Conservation (phyloP, 2,797 vertebrate species). For the Oreochromis grahami region DNA sequence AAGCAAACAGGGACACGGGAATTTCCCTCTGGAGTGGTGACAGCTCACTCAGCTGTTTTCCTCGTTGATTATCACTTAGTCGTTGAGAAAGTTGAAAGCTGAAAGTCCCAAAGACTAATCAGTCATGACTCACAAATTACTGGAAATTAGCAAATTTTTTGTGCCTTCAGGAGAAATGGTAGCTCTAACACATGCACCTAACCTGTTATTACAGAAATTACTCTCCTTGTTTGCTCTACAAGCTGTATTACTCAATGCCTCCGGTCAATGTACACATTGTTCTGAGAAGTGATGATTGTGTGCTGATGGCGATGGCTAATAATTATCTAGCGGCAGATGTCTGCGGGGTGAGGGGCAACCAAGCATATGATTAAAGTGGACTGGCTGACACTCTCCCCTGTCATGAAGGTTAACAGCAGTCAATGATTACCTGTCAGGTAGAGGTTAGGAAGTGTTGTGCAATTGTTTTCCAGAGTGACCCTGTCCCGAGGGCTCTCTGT, state of each 20-base stretch:
- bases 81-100: not conserved
- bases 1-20: slow-evolving; percentile 10
- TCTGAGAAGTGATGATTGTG: slow-evolving; percentile 24
- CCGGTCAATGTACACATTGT: slow-evolving; percentile 23
- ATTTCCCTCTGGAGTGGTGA: slow-evolving; percentile 29
- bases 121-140: not conserved
- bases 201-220: slow-evolving; percentile 3
- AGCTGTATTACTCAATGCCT: not conserved
- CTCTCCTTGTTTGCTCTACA: not conserved
- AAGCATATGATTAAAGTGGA: slow-evolving; percentile 25
- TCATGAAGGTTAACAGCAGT: not conserved
- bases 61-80: slow-evolving; percentile 21
- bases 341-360: slow-evolving; percentile 1
- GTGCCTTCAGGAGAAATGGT: not conserved
- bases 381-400: not conserved
- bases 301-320: slow-evolving; percentile 41
- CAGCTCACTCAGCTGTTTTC: slow-evolving; percentile 27
- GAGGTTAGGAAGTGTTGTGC: slow-evolving; percentile 15
- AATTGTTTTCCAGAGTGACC: slow-evolving; percentile 27
- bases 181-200: slow-evolving; percentile 32
- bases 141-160: slow-evolving; percentile 8
- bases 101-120: not conserved
- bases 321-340: slow-evolving; percentile 43
- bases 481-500: not conserved
- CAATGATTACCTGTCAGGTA: slow-evolving; percentile 43